Evolutionary conservation across 2,113 vertebrate species (phyloP).

Genomic region (Solea solea): DNA sequence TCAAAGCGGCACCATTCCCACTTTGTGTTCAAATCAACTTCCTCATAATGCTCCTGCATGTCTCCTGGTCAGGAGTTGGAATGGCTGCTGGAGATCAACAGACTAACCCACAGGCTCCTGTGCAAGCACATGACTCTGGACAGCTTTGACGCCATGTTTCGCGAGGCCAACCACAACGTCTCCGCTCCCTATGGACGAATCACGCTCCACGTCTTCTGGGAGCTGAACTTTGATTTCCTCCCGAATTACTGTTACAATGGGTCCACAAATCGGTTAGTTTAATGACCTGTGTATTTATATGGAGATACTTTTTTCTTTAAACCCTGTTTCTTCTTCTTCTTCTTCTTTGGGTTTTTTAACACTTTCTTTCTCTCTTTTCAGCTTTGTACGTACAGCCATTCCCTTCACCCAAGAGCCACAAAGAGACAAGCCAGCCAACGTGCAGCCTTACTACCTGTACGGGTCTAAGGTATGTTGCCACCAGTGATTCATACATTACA

Average conservation of each 20-base stretch:
- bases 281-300: not conserved
- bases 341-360: not conserved
- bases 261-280: conserved; percentile 92
- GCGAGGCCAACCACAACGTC: conserved; percentile 98
- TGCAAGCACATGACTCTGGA: conserved; percentile 98
- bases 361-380: conserved; percentile 51
- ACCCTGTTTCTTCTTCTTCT: not conserved
- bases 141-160: conserved; percentile 99
- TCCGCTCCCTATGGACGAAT: conserved; percentile 98
- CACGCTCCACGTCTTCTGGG: conserved; percentile 99
- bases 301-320: not conserved
- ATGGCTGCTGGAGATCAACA: conserved; percentile 97
- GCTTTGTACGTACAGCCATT: conserved; percentile 98
- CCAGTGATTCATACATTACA: not conserved
- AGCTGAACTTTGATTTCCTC: conserved; percentile 98
- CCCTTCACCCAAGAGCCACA: conserved; percentile 98
- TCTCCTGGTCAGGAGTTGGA: conserved; percentile 88
- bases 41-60: not conserved
- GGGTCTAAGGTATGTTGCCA: conserved; percentile 92
- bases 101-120: conserved; percentile 95
- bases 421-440: conserved; percentile 96
- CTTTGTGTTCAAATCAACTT: not conserved
- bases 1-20: no score
- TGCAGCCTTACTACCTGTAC: conserved; percentile 98
- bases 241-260: conserved; percentile 99